A percentile compares a stretch with the other conserved stretches of the same genome.
These are phyloP conservation scores for Chloroclysta siterata DNA, from an alignment of 2,888 invertebrate species.

Conservation along the genomic window DNA sequence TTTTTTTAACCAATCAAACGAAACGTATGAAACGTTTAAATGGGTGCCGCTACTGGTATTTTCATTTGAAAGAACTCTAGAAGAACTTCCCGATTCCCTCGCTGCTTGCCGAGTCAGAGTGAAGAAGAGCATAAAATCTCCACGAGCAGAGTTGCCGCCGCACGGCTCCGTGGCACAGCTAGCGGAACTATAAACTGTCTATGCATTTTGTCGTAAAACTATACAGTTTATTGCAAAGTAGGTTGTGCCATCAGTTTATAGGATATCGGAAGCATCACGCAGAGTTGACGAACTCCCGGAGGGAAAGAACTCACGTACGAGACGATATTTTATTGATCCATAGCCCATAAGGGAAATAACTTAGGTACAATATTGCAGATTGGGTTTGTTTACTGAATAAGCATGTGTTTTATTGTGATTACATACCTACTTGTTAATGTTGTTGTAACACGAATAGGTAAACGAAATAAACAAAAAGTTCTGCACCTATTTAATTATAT, in stretches of 20 bases:
- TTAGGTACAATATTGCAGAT: conserved; percentile 1
- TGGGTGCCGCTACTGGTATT: too few species aligned
- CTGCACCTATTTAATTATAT: too few species aligned
- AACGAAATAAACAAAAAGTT: too few species aligned
- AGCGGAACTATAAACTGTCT: conserved; percentile 2
- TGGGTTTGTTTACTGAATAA: background rate
- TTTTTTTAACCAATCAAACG: too few species aligned
- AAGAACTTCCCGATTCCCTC: too few species aligned
- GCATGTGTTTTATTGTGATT: conserved; percentile 1
- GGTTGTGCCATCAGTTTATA: conserved; percentile 12
- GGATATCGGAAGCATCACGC: conserved; percentile 14
- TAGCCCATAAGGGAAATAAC: conserved; percentile 17
- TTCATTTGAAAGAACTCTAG: too few species aligned
- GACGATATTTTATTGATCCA: conserved; percentile 19
- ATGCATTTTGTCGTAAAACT: conserved; percentile 12
- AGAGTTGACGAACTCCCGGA: conserved; percentile 17
- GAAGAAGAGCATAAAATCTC: too few species aligned
- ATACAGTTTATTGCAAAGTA: conserved; percentile 10
- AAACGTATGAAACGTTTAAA: too few species aligned
- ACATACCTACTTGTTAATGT: background rate
- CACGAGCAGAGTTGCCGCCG: background rate
- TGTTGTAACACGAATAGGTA: too few species aligned
- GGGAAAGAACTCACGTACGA: conserved; percentile 1
- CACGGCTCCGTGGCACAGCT: background rate
- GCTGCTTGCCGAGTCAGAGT: too few species aligned